Conservation (phyloP, 2,113 vertebrate genomes). For the Crypturellus undulatus region DNA sequence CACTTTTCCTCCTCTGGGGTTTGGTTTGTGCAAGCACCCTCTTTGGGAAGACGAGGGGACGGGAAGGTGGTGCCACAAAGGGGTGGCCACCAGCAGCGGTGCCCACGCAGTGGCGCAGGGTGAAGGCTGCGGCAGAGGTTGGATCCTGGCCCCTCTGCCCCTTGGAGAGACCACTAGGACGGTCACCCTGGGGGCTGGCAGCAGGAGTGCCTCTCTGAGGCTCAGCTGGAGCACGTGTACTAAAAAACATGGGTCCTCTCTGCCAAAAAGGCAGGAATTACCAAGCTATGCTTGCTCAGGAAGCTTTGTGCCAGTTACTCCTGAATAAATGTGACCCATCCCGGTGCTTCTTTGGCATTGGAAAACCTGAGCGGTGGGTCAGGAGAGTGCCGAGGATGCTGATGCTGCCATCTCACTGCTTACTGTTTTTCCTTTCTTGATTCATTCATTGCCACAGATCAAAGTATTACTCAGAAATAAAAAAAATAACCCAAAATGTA, state of each 20-base stretch:
- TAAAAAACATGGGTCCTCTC: background rate
- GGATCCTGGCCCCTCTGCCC: accelerated
- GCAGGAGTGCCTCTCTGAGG: background rate
- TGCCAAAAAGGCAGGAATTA: background rate
- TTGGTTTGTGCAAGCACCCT: accelerated
- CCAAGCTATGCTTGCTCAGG: background rate
- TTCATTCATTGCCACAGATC: background rate
- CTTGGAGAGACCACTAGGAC: background rate
- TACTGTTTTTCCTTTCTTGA: background rate
- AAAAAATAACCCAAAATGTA: background rate
- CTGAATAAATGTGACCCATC: background rate
- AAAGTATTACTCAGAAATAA: background rate
- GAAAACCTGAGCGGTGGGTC: conserved; percentile 4
- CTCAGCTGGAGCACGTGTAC: accelerated
- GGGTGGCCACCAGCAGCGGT: too few relatives aligned
- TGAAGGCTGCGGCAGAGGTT: background rate
- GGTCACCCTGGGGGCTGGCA: too few relatives aligned
- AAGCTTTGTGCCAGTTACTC: background rate
- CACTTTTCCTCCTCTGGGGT: background rate
- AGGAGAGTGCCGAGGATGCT: background rate
- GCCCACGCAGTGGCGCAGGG: background rate
- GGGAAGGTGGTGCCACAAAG: background rate
- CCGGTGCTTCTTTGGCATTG: conserved; percentile 1
- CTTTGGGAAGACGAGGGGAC: background rate
- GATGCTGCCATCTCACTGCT: background rate